Base-by-base conservation (phyloP, 2,797 vertebrate species). In the Rousettus madagascariensis region DNA sequence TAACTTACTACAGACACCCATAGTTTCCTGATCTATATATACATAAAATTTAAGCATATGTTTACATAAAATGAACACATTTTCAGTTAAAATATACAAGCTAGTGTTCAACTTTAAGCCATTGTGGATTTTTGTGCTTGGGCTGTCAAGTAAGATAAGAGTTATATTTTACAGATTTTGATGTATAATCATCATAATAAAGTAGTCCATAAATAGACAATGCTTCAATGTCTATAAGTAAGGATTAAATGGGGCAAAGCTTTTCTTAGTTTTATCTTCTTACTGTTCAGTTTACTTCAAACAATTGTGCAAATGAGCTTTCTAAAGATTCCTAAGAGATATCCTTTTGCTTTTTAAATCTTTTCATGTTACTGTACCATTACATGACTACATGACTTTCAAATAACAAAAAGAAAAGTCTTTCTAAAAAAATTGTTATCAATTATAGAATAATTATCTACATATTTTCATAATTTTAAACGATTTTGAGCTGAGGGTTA, bases 61-160 rank as follows among this genome's bases (percentile, higher is more conserved):
- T 71, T 79, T 75, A 38, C 11, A 11, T 61, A n/a, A 75, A 90
- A 53, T 86, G 26, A 96, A 24, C 19, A 49, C 28, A 59, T 57
- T 84, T 95, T 88, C 28, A 59, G 28, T 89, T 69, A 38, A 91
- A 72, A 90, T 79, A 93, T 43, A 30, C 2, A 88, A 53, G 28
- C 13, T 85, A 53, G 77, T 57, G 5, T 71, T 30, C 6, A 65
- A 83, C 83, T 78, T 78, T 72, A 53, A 71, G 83, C 16, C 6
- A 84, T 41, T 30, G 22, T 68, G 24, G 78, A 26, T 28, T 74
- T 74, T 95, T 88, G 16, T 36, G 6, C 15, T 78, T 86, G 43
- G 22, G 22, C 19, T 69, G 28, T 30, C 82, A 95, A 77, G 28
- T 77, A 86, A 57, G 69, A 41, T 83, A 43, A 71, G n/a, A 69